Percentiles rank a stretch among this genome's conserved stretches.
Evolutionary conservation across 1,140 invertebrate species (phyloP).

Genomic region (Macrotrachela quadricornifera): DNA sequence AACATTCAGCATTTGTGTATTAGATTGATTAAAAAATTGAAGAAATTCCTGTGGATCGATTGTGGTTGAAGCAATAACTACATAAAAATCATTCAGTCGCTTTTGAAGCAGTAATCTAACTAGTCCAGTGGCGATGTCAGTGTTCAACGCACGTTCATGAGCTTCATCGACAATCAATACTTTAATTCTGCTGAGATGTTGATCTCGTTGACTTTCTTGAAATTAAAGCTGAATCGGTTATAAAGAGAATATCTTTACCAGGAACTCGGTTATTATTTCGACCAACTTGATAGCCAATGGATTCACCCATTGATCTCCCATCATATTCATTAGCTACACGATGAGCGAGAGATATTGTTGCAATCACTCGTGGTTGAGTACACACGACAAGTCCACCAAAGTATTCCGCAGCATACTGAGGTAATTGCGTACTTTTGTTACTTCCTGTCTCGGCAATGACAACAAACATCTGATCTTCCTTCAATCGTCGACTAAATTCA

Average conservation of each 20-base stretch:
- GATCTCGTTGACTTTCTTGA: slow-evolving; percentile 75
- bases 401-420: background rate
- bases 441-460: too few relatives aligned
- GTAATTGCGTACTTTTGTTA: background rate
- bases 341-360: background rate
- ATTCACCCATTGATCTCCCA: background rate
- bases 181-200: slow-evolving; percentile 80
- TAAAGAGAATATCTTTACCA: slow-evolving; percentile 86
- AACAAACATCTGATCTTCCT: too few relatives aligned
- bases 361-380: slow-evolving; percentile 44
- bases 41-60: too few relatives aligned
- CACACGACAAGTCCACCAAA: slow-evolving; percentile 54
- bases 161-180: slow-evolving; percentile 97
- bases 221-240: slow-evolving; percentile 92
- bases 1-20: too few relatives aligned
- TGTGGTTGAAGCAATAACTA: slow-evolving; percentile 29
- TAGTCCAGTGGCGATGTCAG: slow-evolving; percentile 93
- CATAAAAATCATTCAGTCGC: background rate
- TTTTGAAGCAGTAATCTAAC: too few relatives aligned
- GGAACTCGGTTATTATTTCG: slow-evolving; percentile 32
- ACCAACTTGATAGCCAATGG: slow-evolving; percentile 1
- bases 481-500: too few relatives aligned
- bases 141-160: slow-evolving; percentile 83
- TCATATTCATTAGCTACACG: background rate
- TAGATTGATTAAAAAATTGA: too few relatives aligned